Conservation (phyloP, 2,113 vertebrate species). For the Apus apus region DNA sequence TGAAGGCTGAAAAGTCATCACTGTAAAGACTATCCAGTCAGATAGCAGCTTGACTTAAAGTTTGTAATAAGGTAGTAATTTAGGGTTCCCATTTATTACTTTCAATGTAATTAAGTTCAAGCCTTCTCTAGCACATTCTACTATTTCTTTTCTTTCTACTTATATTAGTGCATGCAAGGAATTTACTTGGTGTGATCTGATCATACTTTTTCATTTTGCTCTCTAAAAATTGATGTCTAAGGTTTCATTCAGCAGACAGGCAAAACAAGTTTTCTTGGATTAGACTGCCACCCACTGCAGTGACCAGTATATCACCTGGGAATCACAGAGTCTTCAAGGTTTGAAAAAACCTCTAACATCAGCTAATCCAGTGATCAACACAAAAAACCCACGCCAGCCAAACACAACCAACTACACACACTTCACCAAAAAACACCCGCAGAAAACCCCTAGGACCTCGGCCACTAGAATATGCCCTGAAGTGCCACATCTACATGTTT, state of each 20-base stretch:
- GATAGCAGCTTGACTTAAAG: neutral
- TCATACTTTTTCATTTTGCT: neutral
- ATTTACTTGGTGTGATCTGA: neutral
- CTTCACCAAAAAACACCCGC: too few relatives aligned
- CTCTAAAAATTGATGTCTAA: neutral
- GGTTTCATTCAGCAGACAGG: neutral
- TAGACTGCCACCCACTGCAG: neutral
- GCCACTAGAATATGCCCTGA: too few relatives aligned
- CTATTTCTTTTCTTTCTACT: slow-evolving; percentile 16
- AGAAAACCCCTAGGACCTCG: too few relatives aligned
- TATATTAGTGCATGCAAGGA: neutral
- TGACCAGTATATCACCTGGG: neutral
- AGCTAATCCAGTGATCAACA: too few relatives aligned
- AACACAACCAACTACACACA: too few relatives aligned
- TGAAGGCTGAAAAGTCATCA: neutral
- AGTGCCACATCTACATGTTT: too few relatives aligned
- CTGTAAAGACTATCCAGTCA: neutral
- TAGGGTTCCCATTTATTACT: neutral
- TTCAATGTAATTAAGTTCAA: neutral
- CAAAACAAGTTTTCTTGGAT: neutral
- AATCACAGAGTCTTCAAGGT: neutral
- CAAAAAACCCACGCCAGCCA: too few relatives aligned
- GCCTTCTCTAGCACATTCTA: neutral
- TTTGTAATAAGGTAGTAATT: neutral
- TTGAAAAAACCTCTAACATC: too few relatives aligned